Evolutionary conservation across 1,140 invertebrate genomes (phyloP).

Genomic region (Drosophila lacertosa): DNA sequence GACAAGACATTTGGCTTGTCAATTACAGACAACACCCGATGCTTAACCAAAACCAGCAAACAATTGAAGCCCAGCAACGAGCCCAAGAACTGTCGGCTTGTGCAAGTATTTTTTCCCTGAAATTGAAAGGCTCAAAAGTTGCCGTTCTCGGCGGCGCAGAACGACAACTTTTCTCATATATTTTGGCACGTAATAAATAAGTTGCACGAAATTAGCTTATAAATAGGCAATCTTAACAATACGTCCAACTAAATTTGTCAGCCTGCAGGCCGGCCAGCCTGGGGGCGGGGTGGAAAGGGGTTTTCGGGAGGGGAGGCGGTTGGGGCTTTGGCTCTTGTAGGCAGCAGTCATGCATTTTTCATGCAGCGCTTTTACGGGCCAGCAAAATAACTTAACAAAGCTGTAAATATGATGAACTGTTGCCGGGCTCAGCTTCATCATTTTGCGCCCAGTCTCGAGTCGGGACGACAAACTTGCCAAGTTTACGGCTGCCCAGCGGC

Average conservation of each 20-base stretch:
- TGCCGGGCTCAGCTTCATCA: slow-evolving; percentile 32
- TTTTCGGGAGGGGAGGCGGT: slow-evolving; percentile 16
- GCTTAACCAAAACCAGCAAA: not conserved
- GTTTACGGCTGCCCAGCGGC: slow-evolving; percentile 54
- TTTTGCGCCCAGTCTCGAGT: slow-evolving; percentile 1
- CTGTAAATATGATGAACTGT: slow-evolving; percentile 80
- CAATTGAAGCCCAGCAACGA: not conserved
- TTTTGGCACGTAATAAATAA: slow-evolving; percentile 48
- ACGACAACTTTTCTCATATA: slow-evolving; percentile 47
- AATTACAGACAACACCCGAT: slow-evolving; percentile 8
- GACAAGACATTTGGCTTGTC: slow-evolving; percentile 13
- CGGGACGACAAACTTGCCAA: slow-evolving; percentile 25
- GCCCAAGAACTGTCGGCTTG: not conserved
- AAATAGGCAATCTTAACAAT: slow-evolving; percentile 68
- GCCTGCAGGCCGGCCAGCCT: not conserved
- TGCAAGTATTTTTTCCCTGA: not conserved
- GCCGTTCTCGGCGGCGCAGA: slow-evolving; percentile 14
- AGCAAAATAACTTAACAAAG: slow-evolving; percentile 76
- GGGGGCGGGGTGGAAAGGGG: too few species aligned
- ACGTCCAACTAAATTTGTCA: slow-evolving; percentile 29
- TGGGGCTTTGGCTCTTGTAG: not conserved
- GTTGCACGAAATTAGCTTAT: slow-evolving; percentile 73
- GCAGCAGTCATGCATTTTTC: slow-evolving; percentile 66
- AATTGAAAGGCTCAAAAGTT: slow-evolving; percentile 29
- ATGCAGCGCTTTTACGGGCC: slow-evolving; percentile 59